These are phyloP conservation scores for Terebella lapidaria DNA, from an alignment of 2,888 invertebrate species.

Conservation along the genomic window DNA sequence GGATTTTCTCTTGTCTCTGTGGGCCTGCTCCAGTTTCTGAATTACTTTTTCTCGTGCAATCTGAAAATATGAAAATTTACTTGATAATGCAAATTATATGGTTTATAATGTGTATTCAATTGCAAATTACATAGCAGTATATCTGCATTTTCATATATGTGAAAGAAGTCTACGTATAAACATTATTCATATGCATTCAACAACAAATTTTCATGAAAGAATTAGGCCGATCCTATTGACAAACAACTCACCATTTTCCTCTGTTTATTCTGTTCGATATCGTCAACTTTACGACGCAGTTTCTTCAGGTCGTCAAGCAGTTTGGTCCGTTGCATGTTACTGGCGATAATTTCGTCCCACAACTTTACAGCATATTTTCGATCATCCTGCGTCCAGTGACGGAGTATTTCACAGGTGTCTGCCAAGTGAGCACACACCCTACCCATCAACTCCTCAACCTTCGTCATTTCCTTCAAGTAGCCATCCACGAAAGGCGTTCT, in stretches of 20 bases:
- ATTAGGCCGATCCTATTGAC: too few relatives aligned
- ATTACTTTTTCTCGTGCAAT: background rate
- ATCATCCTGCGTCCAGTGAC: background rate
- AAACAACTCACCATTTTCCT: too few relatives aligned
- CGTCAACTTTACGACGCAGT: too few relatives aligned
- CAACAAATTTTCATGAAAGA: too few relatives aligned
- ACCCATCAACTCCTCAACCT: background rate
- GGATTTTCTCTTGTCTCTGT: background rate
- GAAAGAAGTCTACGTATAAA: too few relatives aligned
- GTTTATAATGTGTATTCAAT: too few relatives aligned
- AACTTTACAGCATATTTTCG: background rate
- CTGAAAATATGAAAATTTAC: background rate
- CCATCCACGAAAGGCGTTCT: background rate
- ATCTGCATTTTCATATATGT: too few relatives aligned
- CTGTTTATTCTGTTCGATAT: too few relatives aligned
- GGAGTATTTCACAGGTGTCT: background rate
- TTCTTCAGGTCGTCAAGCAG: background rate
- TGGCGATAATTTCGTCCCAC: background rate
- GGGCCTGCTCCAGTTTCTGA: background rate
- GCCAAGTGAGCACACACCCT: background rate
- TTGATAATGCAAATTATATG: too few relatives aligned
- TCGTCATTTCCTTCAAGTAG: background rate
- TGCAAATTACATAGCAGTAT: too few relatives aligned
- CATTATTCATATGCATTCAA: too few relatives aligned
- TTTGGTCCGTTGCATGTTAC: background rate